Base-by-base conservation (phyloP, 2,888 invertebrate genomes). In the Amaurobius ferox region DNA sequence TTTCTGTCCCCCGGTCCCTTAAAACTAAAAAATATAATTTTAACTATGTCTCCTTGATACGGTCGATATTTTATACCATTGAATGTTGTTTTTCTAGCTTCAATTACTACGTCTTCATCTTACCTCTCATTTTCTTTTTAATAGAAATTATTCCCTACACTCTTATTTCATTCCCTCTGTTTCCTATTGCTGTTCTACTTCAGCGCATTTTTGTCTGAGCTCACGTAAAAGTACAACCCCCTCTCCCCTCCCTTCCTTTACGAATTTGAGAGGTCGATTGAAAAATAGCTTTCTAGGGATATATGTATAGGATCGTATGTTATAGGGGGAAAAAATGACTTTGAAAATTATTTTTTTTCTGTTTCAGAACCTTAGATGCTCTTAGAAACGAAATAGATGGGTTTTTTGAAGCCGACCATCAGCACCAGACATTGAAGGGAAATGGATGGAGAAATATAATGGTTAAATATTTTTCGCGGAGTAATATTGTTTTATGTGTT, bases 241-340 rank as follows among this genome's bases (percentile, higher is more conserved):
- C 23, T 23, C 11, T 55, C 23, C 5, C 23, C 5, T 23, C 23
- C 23, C 44, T 44, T 44, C 2, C n/a, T 1, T 11, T 1, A 23
- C 7, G 55, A 55, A 55, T 55, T 19, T 55, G 55, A 55, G 23
- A 19, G 55, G 7, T 55, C 55, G 23, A 55, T 55, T 55, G 55
- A 55, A 55, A 55, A 55, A 55, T 55, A 55, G 55, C 55, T 55
- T 55, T 55, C 55, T 23, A n/a, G 55, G 55, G 55, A 55, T 55
- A 55, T 55, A 55, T 55, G 19, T 55, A 55, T 55, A 55, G 55
- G 55, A 55, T 55, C 55, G 23, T 55, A 55, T 55, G 55, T 55
- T 55, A 55, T 23, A 16, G 55, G 9, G 9, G n/a, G 9, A 35
- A 55, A 55, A 55, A 55, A 55, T 55, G 19, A 23, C 1, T 23